Evolutionary conservation across 1,140 invertebrate species (phyloP).

Genomic region (Platorchestia sp.): DNA sequence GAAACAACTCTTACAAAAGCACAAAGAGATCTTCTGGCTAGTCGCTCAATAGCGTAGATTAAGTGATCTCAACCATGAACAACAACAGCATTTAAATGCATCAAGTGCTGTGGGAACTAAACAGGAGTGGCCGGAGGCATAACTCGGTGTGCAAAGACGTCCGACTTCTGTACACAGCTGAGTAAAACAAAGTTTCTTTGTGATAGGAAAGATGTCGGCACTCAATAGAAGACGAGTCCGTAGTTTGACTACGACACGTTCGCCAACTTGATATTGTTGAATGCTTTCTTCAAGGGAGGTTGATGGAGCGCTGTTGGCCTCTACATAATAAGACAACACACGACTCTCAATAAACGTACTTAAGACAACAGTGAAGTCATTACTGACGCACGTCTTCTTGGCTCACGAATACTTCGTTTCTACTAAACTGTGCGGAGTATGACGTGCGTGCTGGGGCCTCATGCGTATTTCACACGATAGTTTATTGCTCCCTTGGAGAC

Average conservation of each 20-base stretch:
- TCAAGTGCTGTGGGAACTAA: neutral
- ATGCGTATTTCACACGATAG: neutral
- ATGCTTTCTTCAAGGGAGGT: neutral
- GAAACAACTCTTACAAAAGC: neutral
- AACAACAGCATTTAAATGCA: constrained; percentile 4
- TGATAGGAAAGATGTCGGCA: neutral
- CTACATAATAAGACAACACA: neutral
- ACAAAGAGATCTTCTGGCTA: neutral
- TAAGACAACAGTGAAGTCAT: neutral
- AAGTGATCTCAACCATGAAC: neutral
- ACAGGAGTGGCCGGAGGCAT: neutral
- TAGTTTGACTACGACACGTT: neutral
- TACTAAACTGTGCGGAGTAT: neutral
- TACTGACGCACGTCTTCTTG: neutral
- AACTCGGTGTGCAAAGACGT: neutral
- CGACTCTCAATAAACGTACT: neutral
- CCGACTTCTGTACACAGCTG: neutral
- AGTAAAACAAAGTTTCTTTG: neutral
- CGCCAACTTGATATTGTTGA: neutral
- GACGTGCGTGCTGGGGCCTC: neutral
- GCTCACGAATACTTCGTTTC: neutral
- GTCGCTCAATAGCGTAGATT: neutral
- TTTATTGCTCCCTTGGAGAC: neutral
- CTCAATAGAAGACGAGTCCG: neutral
- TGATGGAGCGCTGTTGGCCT: neutral